Evolutionary conservation across 1,140 invertebrate genomes (phyloP).

Genomic region (Magallana gigas): DNA sequence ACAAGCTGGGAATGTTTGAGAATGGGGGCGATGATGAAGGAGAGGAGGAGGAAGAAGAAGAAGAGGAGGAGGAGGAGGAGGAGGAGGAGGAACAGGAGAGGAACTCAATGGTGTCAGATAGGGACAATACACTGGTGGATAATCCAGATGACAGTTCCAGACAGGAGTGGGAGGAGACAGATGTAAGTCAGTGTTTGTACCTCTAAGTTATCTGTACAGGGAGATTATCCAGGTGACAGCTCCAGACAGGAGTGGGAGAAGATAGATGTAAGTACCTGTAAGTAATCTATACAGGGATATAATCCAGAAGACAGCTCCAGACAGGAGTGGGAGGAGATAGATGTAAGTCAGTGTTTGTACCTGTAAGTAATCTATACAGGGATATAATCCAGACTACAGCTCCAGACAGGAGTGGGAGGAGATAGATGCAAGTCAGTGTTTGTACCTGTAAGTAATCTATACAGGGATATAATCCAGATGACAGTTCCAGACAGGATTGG

Average conservation of each 20-base stretch:
- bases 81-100: conserved; percentile 48
- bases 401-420: conserved; percentile 55
- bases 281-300: conserved; percentile 24
- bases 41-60: conserved; percentile 49
- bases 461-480: conserved; percentile 41
- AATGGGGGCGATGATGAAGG: conserved; percentile 62
- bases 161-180: conserved; percentile 48
- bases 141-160: conserved; percentile 42
- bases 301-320: conserved; percentile 44
- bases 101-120: background rate
- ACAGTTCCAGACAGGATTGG: conserved; percentile 50
- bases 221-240: conserved; percentile 20
- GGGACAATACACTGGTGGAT: conserved; percentile 65
- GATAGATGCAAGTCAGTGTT: background rate
- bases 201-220: background rate
- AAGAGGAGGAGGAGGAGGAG: conserved; percentile 4
- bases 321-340: conserved; percentile 46
- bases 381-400: conserved; percentile 22
- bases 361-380: conserved; percentile 6
- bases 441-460: too few species aligned
- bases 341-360: background rate
- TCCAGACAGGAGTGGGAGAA: conserved; percentile 55
- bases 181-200: background rate
- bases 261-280: background rate
- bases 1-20: conserved; percentile 72